Evolutionary conservation across 2,888 invertebrate species (phyloP).

Genomic region (Acanthosepion lycidas): DNA sequence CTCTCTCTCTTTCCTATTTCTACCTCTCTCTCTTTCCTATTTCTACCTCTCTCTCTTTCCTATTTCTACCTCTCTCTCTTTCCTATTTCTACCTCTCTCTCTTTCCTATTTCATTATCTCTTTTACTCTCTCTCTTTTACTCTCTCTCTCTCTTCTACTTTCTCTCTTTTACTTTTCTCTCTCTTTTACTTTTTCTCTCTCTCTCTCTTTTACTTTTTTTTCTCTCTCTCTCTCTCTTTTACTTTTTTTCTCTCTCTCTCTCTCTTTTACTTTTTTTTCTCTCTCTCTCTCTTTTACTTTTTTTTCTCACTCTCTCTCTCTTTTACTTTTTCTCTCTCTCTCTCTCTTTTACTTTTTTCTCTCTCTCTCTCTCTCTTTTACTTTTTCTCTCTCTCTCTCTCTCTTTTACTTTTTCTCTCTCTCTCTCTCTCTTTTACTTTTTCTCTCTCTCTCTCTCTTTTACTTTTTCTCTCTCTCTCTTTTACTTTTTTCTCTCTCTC

Average conservation of each 20-base stretch:
- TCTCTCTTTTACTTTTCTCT: too few relatives aligned
- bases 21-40: too few relatives aligned
- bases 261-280: too few relatives aligned
- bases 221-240: background rate
- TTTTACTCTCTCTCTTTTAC: accelerated
- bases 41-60: too few relatives aligned
- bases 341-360: background rate
- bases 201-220: background rate
- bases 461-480: background rate
- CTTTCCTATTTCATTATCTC: background rate
- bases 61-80: too few relatives aligned
- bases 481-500: background rate
- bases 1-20: accelerated
- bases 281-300: too few relatives aligned
- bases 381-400: background rate
- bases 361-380: accelerated
- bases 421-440: background rate
- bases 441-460: background rate
- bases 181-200: too few relatives aligned
- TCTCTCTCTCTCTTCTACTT: background rate
- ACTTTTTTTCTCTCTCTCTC: too few relatives aligned
- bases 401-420: too few relatives aligned
- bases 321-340: background rate
- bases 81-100: background rate
- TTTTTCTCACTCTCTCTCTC: accelerated